Conservation (phyloP, 2,797 vertebrate species). For the Anguilla obscura region DNA sequence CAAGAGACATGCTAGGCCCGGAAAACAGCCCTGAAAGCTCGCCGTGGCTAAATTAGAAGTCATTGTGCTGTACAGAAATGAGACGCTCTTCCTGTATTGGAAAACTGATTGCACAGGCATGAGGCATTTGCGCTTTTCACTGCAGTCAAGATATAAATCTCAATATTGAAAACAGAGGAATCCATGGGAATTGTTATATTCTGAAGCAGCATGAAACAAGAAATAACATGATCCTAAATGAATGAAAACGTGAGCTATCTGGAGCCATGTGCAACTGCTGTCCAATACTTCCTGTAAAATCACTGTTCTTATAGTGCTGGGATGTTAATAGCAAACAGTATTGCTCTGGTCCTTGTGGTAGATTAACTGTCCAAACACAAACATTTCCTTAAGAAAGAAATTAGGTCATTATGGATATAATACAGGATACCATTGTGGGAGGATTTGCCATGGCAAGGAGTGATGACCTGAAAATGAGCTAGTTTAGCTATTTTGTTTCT, state of each 20-base stretch:
- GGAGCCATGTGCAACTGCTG: neutral
- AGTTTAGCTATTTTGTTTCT: neutral
- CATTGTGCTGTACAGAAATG: conserved; percentile 31
- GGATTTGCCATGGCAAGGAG: neutral
- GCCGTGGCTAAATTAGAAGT: conserved; percentile 25
- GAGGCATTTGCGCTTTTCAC: conserved; percentile 42
- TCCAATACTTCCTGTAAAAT: neutral
- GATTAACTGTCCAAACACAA: neutral
- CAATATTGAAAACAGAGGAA: conserved; percentile 28
- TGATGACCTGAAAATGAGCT: neutral
- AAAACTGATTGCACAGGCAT: conserved; percentile 40
- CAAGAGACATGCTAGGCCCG: conserved; percentile 26
- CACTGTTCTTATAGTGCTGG: neutral
- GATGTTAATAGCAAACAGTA: conserved; percentile 5
- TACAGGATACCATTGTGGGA: neutral
- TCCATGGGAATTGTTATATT: neutral
- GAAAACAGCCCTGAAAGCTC: conserved; percentile 42
- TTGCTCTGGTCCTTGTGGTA: conserved; percentile 18
- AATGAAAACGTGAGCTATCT: neutral
- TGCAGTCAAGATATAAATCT: conserved; percentile 52
- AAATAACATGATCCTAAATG: conserved; percentile 23
- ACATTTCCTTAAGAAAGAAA: neutral
- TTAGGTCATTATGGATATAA: neutral
- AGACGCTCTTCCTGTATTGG: conserved; percentile 37
- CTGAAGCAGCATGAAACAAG: conserved; percentile 7